Evolutionary conservation across 92 coral and sea anemone species (phyloP).

Genomic region (Porites lobata): DNA sequence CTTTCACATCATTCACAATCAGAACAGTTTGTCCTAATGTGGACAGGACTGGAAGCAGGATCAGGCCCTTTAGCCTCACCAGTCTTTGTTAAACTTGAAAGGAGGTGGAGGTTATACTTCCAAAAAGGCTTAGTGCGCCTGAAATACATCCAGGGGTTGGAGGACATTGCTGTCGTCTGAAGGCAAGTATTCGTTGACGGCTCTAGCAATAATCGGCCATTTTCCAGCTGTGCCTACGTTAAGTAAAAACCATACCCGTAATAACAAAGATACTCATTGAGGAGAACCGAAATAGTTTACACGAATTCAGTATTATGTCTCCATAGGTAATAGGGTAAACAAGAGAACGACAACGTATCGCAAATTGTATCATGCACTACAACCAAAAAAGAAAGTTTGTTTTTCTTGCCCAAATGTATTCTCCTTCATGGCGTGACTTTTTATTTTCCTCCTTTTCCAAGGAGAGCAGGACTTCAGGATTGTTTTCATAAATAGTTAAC

Average conservation of each 20-base stretch:
- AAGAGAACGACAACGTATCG: not conserved
- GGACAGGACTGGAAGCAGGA: constrained; percentile 29
- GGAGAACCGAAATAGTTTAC: constrained; percentile 11
- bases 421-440: no score
- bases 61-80: constrained; percentile 35
- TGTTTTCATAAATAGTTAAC: no score
- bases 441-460: not conserved
- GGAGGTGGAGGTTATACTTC: constrained; percentile 35
- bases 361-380: constrained; percentile 14
- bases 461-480: no score
- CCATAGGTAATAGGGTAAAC: constrained; percentile 7
- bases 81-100: constrained; percentile 11
- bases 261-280: constrained; percentile 17
- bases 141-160: constrained; percentile 32
- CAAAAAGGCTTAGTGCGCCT: constrained; percentile 30
- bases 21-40: constrained; percentile 19
- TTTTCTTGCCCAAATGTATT: no score
- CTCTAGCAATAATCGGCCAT: constrained; percentile 27
- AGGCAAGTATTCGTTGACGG: constrained; percentile 36
- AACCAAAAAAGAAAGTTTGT: constrained; percentile 18
- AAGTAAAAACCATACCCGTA: constrained; percentile 14
- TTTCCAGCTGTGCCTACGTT: constrained; percentile 11
- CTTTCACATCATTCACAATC: constrained; percentile 14
- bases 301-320: constrained; percentile 29
- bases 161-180: constrained; percentile 34